Base-by-base conservation (phyloP, 35 echinoderm and acorn worm species). In the Apostichopus japonicus region DNA sequence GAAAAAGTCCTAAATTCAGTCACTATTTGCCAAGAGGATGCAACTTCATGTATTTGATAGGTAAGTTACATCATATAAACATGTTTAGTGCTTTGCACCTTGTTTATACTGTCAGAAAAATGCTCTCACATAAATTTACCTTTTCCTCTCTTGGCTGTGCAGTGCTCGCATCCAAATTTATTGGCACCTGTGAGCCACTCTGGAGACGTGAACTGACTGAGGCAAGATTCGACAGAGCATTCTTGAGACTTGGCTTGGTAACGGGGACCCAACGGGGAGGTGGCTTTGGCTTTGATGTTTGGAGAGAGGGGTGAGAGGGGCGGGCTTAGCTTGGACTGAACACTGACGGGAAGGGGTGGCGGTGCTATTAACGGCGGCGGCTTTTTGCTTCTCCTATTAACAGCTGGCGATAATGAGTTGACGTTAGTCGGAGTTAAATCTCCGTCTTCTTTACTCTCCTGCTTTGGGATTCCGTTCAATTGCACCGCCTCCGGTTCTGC, bases 131-230 rank as follows among this genome's bases (percentile, higher is more conserved):
- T n/a, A n/a, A n/a, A 44, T 44, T 75, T 91, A 91, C 90, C 90
- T 91, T 90, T 93, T 61, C 82, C 79, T 23, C 91, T 93, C 70
- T 93, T 93, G 25, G 88, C 33, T 4, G 97, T 92, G 78, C 97
- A 99, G 79, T 79, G 91, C 83, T 99, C 97, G 52, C 97, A 99
- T 15, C 97, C 97, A 95, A 99, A 99, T 70, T 92, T 93, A 72
- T 99, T 99, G 3, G 95, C 21, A 9, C 97, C 97, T 54, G 97
- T 99, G 22, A 99, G 86, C 54, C 94, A 94, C 52, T 99, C 97
- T 8, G 95, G 97, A 0, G 92, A 88, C 22, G 97, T 99, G 73
- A 99, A 99, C 83, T 99, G 97, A 77, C 93, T 96, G 16, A 99
- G 95, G 78, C 97, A 99, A 13, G 97, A 96, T 89, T 96, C 61